A percentile compares a stretch with the other conserved stretches of the same genome.
Evolutionary conservation across 2,113 vertebrate species (phyloP).

Genomic region (Scophthalmus maximus): DNA sequence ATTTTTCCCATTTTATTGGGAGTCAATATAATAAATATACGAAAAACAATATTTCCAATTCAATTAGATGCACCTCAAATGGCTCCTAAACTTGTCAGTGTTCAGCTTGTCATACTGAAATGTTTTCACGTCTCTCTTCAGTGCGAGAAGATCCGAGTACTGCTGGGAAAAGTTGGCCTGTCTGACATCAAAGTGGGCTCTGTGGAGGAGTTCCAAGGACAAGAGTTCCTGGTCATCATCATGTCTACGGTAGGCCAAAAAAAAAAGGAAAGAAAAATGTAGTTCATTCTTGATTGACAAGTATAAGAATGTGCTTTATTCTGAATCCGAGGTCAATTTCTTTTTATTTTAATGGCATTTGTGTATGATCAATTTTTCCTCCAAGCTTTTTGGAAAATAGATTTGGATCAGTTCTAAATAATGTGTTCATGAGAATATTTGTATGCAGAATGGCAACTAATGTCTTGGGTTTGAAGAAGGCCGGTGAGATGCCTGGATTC

Average conservation of each 20-base stretch:
- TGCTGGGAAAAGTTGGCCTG: conserved; percentile 88
- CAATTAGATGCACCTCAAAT: background rate
- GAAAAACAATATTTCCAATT: background rate
- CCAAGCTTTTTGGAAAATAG: background rate
- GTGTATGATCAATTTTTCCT: background rate
- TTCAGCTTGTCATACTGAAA: background rate
- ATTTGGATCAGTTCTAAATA: background rate
- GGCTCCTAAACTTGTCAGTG: background rate
- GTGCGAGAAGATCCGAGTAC: conserved; percentile 92
- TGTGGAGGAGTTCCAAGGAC: conserved; percentile 97
- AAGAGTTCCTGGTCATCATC: conserved; percentile 89
- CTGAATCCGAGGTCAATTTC: background rate
- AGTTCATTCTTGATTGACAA: no score
- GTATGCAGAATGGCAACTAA: background rate
- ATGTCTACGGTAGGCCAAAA: conserved; percentile 87
- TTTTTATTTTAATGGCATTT: background rate
- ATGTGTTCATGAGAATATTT: background rate
- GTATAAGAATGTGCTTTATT: background rate
- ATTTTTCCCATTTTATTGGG: background rate
- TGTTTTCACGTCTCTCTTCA: conserved; percentile 55
- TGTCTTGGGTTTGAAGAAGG: background rate
- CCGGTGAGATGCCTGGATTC: background rate
- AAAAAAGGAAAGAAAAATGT: no score
- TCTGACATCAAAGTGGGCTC: conserved; percentile 94
- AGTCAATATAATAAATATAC: background rate